Conservation (phyloP, 2,113 vertebrate species). For the Orthonyx spaldingii region DNA sequence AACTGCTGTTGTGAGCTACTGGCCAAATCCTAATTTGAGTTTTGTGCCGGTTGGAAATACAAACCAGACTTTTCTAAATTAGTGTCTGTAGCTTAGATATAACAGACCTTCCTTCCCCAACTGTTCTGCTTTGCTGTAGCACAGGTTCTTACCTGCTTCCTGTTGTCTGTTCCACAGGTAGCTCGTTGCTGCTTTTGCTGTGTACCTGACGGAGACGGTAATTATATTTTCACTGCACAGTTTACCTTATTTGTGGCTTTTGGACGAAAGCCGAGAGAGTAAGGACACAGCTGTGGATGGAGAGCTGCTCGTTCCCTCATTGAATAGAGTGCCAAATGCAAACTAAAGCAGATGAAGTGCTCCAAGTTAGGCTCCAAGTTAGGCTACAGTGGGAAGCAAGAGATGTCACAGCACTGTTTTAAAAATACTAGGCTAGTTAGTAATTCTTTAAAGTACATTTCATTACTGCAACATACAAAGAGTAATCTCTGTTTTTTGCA, state of each 20-base stretch:
- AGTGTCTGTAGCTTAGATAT: background rate
- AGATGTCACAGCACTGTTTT: background rate
- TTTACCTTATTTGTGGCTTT: background rate
- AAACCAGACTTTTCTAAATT: background rate
- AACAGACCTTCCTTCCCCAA: background rate
- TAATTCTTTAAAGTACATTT: background rate
- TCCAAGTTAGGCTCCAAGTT: background rate
- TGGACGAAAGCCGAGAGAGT: background rate
- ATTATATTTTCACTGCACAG: slow-evolving; percentile 8
- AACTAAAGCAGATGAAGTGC: background rate
- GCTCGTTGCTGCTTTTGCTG: slow-evolving; percentile 96
- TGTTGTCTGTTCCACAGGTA: slow-evolving; percentile 73
- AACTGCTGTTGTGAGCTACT: background rate
- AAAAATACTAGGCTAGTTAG: background rate
- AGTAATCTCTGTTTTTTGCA: background rate
- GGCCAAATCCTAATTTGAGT: background rate
- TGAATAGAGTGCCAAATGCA: background rate
- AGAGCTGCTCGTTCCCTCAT: background rate
- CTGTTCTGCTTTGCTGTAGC: background rate
- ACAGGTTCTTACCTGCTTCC: background rate
- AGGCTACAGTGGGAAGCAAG: background rate
- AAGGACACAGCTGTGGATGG: background rate
- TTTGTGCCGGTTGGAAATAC: background rate
- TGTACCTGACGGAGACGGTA: slow-evolving; percentile 78
- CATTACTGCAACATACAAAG: background rate